A percentile compares a stretch with the other conserved stretches of the same genome.
Conservation (phyloP, 2,797 vertebrate genomes). For the Gambusia yucatana region DNA sequence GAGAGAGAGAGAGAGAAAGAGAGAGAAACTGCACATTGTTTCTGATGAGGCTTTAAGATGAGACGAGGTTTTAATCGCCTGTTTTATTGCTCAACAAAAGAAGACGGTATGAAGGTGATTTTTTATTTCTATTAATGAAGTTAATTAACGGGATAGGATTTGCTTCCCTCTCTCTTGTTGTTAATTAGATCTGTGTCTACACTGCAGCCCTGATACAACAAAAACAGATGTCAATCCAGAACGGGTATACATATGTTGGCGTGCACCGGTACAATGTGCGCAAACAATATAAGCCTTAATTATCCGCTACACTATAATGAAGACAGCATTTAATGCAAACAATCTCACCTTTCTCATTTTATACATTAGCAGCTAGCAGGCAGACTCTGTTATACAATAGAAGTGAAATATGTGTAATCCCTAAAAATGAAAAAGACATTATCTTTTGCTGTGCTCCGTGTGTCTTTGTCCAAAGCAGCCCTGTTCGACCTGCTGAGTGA, state of each 20-base stretch:
- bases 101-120: conserved; percentile 79
- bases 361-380: conserved; percentile 16
- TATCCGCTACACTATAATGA: not conserved
- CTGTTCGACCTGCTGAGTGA: conserved; percentile 72
- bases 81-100: conserved; percentile 82
- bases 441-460: conserved; percentile 54
- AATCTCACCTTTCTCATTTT: conserved; percentile 20
- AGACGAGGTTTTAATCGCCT: conserved; percentile 74
- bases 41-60: conserved; percentile 65
- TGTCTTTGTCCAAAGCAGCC: conserved; percentile 63
- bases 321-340: conserved; percentile 5
- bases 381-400: conserved; percentile 21
- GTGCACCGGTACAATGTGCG: not conserved
- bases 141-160: conserved; percentile 77
- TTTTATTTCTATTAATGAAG: conserved; percentile 84
- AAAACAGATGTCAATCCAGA: conserved; percentile 69
- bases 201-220: conserved; percentile 42
- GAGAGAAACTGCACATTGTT: conserved; percentile 67
- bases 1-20: conserved; percentile 22
- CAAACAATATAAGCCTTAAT: conserved; percentile 1
- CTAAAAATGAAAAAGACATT: conserved; percentile 61
- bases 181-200: conserved; percentile 72
- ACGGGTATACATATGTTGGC: not conserved
- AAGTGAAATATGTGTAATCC: conserved; percentile 61
- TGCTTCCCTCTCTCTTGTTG: conserved; percentile 63